Base-by-base conservation (phyloP, 2,113 vertebrate genomes). In the Leptosomus discolor region DNA sequence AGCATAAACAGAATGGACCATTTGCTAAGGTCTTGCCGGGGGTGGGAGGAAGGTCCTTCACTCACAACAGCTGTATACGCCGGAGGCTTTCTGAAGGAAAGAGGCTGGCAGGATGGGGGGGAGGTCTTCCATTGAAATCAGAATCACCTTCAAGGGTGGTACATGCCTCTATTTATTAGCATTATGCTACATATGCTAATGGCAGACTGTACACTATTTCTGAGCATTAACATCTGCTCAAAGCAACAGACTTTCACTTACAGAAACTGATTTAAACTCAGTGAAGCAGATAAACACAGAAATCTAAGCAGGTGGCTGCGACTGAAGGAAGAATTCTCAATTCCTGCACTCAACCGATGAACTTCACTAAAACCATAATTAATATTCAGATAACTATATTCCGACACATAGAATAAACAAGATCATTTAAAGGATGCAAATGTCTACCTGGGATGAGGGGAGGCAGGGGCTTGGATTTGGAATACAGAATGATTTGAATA, bases 221-320 rank as follows among this genome's bases (percentile, higher is more conserved):
- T 97, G 98, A 98, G 97, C 96, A 98, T 98, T 98, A 98, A 98
- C 98, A 98, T 98, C 98, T 98, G 98, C 98, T 98, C 96, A 96
- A 96, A 98, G 98, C 97, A 98, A 98, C 98, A 98, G 97, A 98
- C 97, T 98, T 98, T 98, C 98, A 98, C 98, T 98, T 98, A 98
- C 96, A 97, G 97, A 98, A 98, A 98, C 98, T 98, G 98, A 98
- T 98, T 98, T 98, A 98, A 98, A 98, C 97, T 98, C 98, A 98
- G 97, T 98, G 98, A 98, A 98, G 98, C 98, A 98, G 98, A 98
- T 98, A 98, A 98, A 98, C 97, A 98, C 97, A 98, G 98, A 98
- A 98, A 98, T 98, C 97, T 98, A 98, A 98, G 98, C 98, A 98
- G 98, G 98, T 98, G 98, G 98, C 98, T 98, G 96, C 71, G 64